Evolutionary conservation across 2,888 invertebrate species (phyloP).

Genomic region (Lepidonotus clava): DNA sequence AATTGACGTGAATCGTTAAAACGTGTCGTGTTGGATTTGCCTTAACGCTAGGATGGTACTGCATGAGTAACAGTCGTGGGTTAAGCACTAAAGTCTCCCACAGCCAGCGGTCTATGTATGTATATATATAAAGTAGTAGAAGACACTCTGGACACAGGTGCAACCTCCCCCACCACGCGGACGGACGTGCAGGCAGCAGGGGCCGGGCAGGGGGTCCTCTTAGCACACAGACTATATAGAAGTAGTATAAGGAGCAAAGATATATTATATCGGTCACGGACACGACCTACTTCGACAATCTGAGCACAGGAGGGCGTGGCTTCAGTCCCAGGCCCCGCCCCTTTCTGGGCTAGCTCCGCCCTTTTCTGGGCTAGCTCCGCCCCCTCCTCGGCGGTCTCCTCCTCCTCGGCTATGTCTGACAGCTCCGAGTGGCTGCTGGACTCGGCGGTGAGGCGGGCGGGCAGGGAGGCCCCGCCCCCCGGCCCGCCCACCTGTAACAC

Average conservation of each 20-base stretch:
- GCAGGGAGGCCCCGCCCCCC: background rate
- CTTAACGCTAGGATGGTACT: too few relatives aligned
- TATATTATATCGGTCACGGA: background rate
- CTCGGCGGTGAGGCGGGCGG: background rate
- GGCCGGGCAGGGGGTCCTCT: too few relatives aligned
- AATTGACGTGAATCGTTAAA: too few relatives aligned
- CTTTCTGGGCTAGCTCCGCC: background rate
- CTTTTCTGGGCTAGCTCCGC: background rate
- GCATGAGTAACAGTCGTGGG: too few relatives aligned
- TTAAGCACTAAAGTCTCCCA: background rate
- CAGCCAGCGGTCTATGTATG: too few relatives aligned
- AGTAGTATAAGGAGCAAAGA: background rate
- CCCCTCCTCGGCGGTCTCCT: conserved; percentile 39
- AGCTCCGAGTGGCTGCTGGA: conserved; percentile 77
- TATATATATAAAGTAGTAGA: background rate
- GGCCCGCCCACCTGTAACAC: background rate
- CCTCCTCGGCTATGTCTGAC: conserved; percentile 81
- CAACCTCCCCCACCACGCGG: background rate
- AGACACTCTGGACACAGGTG: conserved; percentile 23
- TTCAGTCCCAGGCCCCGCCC: conserved; percentile 21
- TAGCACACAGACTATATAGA: conserved; percentile 5
- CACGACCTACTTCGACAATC: background rate
- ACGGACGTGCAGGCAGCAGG: background rate
- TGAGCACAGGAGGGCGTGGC: background rate
- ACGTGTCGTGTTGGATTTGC: too few relatives aligned